Evolutionary conservation across 2,888 invertebrate species (phyloP).

Genomic region (Flabesymbios commensalis): DNA sequence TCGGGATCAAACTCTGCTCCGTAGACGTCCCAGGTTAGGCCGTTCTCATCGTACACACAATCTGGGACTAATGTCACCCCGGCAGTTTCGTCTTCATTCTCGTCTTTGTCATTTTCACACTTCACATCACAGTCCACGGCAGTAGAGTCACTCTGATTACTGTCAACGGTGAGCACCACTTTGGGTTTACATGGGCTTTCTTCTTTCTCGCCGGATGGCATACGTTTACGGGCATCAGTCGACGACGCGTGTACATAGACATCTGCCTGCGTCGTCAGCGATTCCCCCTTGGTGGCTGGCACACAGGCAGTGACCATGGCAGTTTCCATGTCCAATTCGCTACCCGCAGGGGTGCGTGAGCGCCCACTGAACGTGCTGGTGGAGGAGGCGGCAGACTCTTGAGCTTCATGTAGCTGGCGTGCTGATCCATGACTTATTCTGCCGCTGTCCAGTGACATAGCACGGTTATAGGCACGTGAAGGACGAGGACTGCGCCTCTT

Average conservation of each 20-base stretch:
- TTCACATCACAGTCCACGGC: neutral
- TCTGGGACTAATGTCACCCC: constrained; percentile 24
- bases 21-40: constrained; percentile 46
- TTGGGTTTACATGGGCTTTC: neutral
- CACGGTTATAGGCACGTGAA: constrained; percentile 5
- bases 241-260: neutral
- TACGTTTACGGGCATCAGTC: neutral
- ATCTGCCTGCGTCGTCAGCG: neutral
- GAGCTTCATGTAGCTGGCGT: constrained; percentile 5
- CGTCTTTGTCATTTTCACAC: neutral
- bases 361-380: constrained; percentile 18
- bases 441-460: constrained; percentile 16
- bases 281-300: neutral
- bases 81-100: neutral
- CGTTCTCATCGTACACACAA: constrained; percentile 39
- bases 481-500: constrained; percentile 15
- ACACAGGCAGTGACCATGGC: neutral
- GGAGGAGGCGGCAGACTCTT: constrained; percentile 12
- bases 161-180: neutral
- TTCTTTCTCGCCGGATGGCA: neutral
- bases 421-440: too few species aligned
- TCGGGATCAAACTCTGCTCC: constrained; percentile 44
- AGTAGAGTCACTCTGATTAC: neutral
- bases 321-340: neutral
- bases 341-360: neutral